Percentiles rank a stretch among this genome's conserved stretches.
Evolutionary conservation across 2,113 vertebrate genomes (phyloP).

Genomic region (Cacatua alba): DNA sequence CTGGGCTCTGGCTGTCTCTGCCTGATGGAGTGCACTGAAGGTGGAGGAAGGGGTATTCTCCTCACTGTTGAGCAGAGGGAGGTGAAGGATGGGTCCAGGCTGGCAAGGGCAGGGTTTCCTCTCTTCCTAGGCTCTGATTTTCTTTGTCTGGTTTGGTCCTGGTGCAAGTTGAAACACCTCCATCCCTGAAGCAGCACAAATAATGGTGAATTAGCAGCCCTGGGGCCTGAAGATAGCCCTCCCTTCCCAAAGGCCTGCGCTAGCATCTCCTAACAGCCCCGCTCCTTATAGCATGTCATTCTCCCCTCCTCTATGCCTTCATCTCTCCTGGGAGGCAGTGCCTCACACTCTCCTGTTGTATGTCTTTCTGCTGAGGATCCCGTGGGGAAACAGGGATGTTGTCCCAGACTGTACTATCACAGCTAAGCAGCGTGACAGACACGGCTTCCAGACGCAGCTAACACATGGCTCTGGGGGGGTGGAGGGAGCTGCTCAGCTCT

Average conservation of each 20-base stretch:
- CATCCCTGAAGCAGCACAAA: background rate
- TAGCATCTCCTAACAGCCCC: background rate
- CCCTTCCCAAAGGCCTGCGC: background rate
- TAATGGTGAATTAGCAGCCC: background rate
- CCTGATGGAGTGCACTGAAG: background rate
- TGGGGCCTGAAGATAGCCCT: background rate
- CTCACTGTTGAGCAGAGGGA: background rate
- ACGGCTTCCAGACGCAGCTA: background rate
- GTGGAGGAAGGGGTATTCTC: background rate
- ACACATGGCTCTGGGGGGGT: slow-evolving; percentile 21
- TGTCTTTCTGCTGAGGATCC: slow-evolving; percentile 21
- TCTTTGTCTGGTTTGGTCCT: background rate
- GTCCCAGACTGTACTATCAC: slow-evolving; percentile 42
- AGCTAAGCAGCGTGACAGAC: slow-evolving; percentile 24
- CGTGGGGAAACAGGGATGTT: background rate
- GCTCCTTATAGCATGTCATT: background rate
- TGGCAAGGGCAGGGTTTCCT: background rate
- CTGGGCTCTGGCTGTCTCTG: background rate
- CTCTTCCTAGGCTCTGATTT: background rate
- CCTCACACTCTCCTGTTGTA: background rate
- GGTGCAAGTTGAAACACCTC: background rate
- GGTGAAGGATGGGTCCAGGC: background rate
- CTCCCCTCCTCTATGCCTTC: background rate
- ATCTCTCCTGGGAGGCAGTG: background rate
- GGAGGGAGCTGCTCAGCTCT: slow-evolving; percentile 11